Conservation (phyloP, 2,888 invertebrate species). For the Tetramorium bicarinatum region DNA sequence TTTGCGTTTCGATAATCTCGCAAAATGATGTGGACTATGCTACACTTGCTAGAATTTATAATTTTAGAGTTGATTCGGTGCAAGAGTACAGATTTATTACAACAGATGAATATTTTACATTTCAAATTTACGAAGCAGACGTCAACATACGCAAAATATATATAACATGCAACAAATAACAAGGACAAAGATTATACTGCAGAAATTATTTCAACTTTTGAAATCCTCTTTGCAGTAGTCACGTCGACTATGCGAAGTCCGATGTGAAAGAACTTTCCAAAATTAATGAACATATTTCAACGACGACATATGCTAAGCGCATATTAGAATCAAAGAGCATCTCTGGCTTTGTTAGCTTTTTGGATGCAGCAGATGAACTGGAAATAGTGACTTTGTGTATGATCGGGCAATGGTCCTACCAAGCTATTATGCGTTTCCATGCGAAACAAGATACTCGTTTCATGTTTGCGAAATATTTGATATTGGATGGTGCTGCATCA, state of each 20-base stretch:
- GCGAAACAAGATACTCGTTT: slow-evolving; percentile 26
- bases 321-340: slow-evolving; percentile 49
- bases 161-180: not conserved
- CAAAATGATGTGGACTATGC: not conserved
- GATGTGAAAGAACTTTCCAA: slow-evolving; percentile 54
- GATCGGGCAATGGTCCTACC: slow-evolving; percentile 9
- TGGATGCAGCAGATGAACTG: not conserved
- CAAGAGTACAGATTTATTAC: not conserved
- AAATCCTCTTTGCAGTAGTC: slow-evolving; percentile 41
- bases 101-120: slow-evolving; percentile 7
- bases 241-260: not conserved
- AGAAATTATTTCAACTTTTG: slow-evolving; percentile 40
- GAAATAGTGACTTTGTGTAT: slow-evolving; percentile 30
- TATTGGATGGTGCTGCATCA: not conserved
- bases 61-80: slow-evolving; percentile 13
- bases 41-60: slow-evolving; percentile 6
- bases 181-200: slow-evolving; percentile 12
- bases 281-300: slow-evolving; percentile 55
- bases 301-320: not conserved
- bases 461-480: slow-evolving; percentile 29
- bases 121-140: not conserved
- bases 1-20: slow-evolving; percentile 2
- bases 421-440: not conserved
- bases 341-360: slow-evolving; percentile 38
- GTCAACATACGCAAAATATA: too few species aligned